Evolutionary conservation across 2,113 vertebrate species (phyloP).

Genomic region (Urocolius indicus): DNA sequence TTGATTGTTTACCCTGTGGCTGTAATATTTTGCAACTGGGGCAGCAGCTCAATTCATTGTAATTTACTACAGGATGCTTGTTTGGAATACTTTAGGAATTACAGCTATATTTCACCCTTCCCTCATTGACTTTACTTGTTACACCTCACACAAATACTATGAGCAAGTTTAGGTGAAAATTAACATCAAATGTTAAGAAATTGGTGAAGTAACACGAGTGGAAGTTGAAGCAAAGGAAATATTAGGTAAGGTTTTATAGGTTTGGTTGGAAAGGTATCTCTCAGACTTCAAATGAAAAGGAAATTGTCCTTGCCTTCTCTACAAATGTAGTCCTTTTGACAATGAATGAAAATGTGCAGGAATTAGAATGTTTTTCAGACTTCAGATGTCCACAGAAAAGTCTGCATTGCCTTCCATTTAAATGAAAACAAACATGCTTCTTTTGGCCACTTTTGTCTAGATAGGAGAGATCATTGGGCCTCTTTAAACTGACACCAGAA

Average conservation of each 20-base stretch:
- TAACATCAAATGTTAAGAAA: neutral
- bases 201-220: neutral
- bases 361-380: accelerated
- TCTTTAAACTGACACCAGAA: neutral
- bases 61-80: neutral
- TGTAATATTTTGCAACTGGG: neutral
- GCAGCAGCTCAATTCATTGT: neutral
- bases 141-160: neutral
- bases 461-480: neutral
- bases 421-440: neutral
- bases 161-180: neutral
- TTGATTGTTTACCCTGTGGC: neutral
- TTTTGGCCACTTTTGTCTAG: neutral
- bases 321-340: neutral
- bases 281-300: neutral
- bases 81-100: neutral
- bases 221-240: neutral
- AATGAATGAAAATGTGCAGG: neutral
- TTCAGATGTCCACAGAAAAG: neutral
- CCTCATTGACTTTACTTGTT: neutral
- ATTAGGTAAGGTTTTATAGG: neutral
- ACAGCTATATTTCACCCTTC: neutral
- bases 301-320: neutral
- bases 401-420: neutral
- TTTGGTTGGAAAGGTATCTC: neutral